Conservation (phyloP, 2,888 invertebrate genomes). For the Hyles lineata region DNA sequence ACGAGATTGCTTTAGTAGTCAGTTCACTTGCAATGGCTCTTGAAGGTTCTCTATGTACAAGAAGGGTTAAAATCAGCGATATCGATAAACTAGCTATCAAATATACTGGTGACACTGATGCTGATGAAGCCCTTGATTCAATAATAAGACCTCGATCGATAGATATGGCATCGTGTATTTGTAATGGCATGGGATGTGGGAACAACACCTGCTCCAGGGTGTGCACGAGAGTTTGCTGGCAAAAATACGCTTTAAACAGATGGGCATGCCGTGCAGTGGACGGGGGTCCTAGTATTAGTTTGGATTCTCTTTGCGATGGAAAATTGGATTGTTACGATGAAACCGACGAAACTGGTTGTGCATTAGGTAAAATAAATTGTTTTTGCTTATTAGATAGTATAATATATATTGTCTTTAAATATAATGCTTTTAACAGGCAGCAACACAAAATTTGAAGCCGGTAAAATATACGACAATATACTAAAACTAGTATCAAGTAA, state of each 20-base stretch:
- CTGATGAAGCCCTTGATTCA: constrained; percentile 34
- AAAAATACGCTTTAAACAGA: constrained; percentile 56
- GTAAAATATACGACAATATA: constrained; percentile 52
- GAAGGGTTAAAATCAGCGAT: constrained; percentile 8
- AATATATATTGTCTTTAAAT: background rate
- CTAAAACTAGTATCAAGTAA: constrained; percentile 53
- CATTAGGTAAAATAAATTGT: constrained; percentile 48
- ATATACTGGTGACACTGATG: constrained; percentile 30
- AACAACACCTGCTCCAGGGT: constrained; percentile 49
- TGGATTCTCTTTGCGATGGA: constrained; percentile 70
- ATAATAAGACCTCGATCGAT: constrained; percentile 36
- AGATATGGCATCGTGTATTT: constrained; percentile 56
- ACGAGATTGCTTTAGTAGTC: constrained; percentile 57
- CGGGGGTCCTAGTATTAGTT: constrained; percentile 48
- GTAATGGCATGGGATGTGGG: constrained; percentile 53
- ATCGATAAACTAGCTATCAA: constrained; percentile 15
- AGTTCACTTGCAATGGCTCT: constrained; percentile 55
- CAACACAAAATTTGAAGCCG: constrained; percentile 58
- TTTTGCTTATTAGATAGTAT: constrained; percentile 6
- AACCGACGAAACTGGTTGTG: constrained; percentile 67
- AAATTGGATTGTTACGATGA: constrained; percentile 74
- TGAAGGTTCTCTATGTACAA: constrained; percentile 56
- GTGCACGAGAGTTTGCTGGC: constrained; percentile 64
- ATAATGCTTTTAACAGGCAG: constrained; percentile 47
- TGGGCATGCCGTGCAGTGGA: constrained; percentile 63